phyloP scores from a whole-genome alignment of 2,797 vertebrate species.

The Podarcis lilfordi region DNA sequence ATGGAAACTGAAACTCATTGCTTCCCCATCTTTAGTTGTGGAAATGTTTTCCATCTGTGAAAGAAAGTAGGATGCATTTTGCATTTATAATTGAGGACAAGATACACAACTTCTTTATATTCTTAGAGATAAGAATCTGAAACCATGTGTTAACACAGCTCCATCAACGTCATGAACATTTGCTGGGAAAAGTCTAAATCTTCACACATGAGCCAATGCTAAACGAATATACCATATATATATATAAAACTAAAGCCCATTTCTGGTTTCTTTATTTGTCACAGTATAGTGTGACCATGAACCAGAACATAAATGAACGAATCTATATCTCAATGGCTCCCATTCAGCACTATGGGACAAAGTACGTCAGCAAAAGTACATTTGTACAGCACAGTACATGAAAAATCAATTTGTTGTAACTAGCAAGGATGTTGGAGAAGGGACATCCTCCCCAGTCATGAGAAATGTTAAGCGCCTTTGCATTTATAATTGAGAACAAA shows the following conservation, averaged over 20 bases:
- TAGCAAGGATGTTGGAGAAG: not conserved
- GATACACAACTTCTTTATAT: not conserved
- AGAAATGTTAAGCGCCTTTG: not conserved
- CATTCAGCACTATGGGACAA: not conserved
- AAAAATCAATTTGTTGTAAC: not conserved
- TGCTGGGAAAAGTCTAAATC: not conserved
- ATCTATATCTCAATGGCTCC: not conserved
- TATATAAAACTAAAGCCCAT: not conserved
- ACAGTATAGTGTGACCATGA: not conserved
- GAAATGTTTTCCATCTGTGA: conserved; percentile 19
- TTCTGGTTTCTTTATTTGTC: not conserved
- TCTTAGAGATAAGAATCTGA: not conserved
- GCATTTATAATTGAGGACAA: not conserved
- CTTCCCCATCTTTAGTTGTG: not conserved
- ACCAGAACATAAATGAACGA: not conserved
- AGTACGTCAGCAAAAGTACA: not conserved
- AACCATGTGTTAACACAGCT: not conserved
- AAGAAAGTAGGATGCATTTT: not conserved
- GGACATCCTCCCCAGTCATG: not conserved
- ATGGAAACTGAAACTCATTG: too few species aligned
- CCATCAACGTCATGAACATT: too few species aligned
- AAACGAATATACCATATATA: not conserved
- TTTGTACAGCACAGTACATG: not conserved
- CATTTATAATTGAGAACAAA: not conserved
- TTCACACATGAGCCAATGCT: not conserved